Conservation (phyloP, 2,113 vertebrate genomes). For the Esox niger region DNA sequence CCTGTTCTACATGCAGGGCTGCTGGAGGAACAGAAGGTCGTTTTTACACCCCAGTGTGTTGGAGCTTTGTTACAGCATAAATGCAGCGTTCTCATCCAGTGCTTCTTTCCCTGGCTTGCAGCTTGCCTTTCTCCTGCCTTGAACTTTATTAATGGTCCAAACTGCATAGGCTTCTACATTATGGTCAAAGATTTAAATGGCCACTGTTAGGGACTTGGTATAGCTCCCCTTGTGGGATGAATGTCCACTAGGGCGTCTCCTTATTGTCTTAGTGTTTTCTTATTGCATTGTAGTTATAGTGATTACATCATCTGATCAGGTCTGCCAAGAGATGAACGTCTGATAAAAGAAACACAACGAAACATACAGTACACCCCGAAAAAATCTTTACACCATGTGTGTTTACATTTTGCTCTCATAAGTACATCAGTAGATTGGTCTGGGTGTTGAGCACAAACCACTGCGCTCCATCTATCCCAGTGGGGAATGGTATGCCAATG, state of each 20-base stretch:
- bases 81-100: neutral
- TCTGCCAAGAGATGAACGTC: neutral
- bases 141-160: neutral
- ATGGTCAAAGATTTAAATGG: neutral
- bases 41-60: neutral
- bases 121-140: neutral
- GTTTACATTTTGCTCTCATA: neutral
- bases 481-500: neutral
- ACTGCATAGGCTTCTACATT: neutral
- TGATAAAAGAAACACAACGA: neutral
- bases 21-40: neutral
- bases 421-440: neutral
- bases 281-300: neutral
- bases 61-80: neutral
- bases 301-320: neutral
- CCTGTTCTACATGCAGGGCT: neutral
- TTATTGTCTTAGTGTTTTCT: neutral
- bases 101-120: neutral
- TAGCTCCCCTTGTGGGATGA: neutral
- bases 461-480: conserved; percentile 3
- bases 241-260: neutral
- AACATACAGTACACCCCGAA: neutral
- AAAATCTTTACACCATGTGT: neutral
- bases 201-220: neutral
- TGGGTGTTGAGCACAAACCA: neutral